Evolutionary conservation across 2,797 vertebrate genomes (phyloP).

Genomic region (Galaxias olidus): DNA sequence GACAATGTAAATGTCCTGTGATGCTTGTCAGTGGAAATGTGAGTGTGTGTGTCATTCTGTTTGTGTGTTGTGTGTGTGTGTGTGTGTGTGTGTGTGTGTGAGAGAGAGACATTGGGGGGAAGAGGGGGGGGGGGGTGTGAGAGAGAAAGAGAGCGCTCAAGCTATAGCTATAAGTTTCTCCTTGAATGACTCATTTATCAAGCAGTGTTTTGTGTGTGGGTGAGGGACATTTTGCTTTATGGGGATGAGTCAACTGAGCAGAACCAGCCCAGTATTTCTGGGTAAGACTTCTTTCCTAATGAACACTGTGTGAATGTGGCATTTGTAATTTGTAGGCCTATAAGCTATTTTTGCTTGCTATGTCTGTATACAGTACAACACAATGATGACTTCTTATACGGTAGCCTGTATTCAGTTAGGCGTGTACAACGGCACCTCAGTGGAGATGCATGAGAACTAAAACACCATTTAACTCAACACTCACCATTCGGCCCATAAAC

Average conservation of each 20-base stretch:
- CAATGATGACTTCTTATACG: too few species aligned
- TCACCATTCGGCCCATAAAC: too few species aligned
- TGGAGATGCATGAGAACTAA: too few species aligned
- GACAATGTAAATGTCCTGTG: too few species aligned
- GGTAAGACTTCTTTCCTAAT: conserved; percentile 70
- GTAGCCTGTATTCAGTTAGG: too few species aligned
- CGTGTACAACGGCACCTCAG: too few species aligned
- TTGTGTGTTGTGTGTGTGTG: not conserved
- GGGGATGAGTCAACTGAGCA: conserved; percentile 72
- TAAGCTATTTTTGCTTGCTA: conserved; percentile 25
- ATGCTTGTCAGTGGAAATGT: not conserved
- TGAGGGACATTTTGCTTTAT: conserved; percentile 55
- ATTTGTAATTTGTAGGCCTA: conserved; percentile 65
- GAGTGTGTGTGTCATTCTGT: not conserved
- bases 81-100: not conserved
- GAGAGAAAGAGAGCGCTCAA: not conserved
- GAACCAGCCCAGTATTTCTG: conserved; percentile 71
- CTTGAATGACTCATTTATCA: conserved; percentile 59
- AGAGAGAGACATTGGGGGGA: not conserved
- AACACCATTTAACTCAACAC: too few species aligned
- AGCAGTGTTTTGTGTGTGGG: conserved; percentile 65
- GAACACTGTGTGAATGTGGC: conserved; percentile 70
- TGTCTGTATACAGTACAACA: not conserved
- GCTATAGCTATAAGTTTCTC: conserved; percentile 9
- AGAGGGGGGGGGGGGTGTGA: too few species aligned